Evolutionary conservation across 2,113 vertebrate genomes (phyloP), one percentile per base, ranked within the genome.

Genomic region (Corvus moneduloides): DNA sequence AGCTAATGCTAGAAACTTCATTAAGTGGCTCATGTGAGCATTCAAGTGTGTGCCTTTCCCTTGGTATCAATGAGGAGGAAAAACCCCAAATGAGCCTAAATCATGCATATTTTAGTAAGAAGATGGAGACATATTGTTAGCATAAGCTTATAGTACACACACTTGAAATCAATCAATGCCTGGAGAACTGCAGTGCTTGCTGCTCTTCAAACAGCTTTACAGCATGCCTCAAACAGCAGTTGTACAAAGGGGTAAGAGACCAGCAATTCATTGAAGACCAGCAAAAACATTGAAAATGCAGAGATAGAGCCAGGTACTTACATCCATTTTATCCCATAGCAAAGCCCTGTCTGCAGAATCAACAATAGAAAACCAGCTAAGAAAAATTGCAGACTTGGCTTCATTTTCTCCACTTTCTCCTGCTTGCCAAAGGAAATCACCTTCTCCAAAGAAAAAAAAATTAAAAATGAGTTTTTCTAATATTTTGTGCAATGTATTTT

Each of bases 311-410:
- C 48, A 69, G 71, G 96, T 97, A 99, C 99, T 99, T 98, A 99
- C 99, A 99, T 98, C 99, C 99, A 99, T 98, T 99, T 99, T 98
- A 99, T 99, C 96, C 99, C 99, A 9, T 98, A 98, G 98, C 99
- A 99, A 94, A 99, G 94, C 93, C 99, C 98, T 35, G 97, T 98
- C 94, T 99, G 98, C 95, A 99, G 97, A 91, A 99, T 96, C 93
- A 99, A 97, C 33, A 98, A 96, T 85, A 99, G 98, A 97, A 99
- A 98, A 90, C 96, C 97, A n/a, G 98, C 96, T 89, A 98, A 97
- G 92, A 98, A 98, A 92, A 98, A 94, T 86, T 48, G 97, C 55
- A 94, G 97, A 32, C 82, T 97, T 75, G 84, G 95, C 97, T 94
- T 98, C 98, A 97, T 98, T 76, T 94, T 97, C 90, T 93, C 55